A percentile compares a stretch with the other conserved stretches of the same genome.
Evolutionary conservation across 2,113 vertebrate species (phyloP).

Genomic region (Conger conger): DNA sequence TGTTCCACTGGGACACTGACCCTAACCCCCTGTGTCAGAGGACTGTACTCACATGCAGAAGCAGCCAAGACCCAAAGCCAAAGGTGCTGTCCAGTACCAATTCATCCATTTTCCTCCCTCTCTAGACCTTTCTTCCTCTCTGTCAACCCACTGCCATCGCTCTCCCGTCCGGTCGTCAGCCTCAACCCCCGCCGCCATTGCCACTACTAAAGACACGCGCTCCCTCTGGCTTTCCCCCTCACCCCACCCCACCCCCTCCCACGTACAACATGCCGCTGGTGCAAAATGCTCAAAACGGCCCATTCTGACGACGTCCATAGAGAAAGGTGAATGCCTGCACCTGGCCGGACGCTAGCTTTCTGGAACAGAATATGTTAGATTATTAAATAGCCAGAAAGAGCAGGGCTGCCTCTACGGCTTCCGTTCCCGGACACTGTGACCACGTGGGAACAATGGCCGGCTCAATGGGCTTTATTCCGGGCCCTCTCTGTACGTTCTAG

Average conservation of each 20-base stretch:
- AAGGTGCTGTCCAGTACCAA: not conserved
- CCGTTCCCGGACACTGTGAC: conserved; percentile 25
- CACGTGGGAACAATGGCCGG: conserved; percentile 56
- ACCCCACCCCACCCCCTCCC: not conserved
- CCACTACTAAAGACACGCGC: not conserved
- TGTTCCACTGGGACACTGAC: not conserved
- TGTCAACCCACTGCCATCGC: not conserved
- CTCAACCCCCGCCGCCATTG: not conserved
- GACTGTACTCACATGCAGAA: not conserved
- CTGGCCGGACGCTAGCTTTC: conserved; percentile 24
- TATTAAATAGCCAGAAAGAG: conserved; percentile 22
- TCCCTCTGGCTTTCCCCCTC: conserved; percentile 19
- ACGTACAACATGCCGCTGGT: not conserved
- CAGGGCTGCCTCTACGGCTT: not conserved
- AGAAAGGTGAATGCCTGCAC: conserved; percentile 14
- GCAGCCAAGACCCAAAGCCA: not conserved
- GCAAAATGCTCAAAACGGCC: not conserved
- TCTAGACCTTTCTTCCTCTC: not conserved
- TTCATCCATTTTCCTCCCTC: not conserved
- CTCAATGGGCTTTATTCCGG: conserved; percentile 68
- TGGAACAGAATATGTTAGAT: conserved; percentile 38
- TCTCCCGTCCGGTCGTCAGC: not conserved
- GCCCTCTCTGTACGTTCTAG: conserved; percentile 60
- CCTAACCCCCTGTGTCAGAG: not conserved
- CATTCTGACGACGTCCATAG: conserved; percentile 9